Conservation (phyloP, 2,888 invertebrate genomes). For the Sesia bembeciformis region DNA sequence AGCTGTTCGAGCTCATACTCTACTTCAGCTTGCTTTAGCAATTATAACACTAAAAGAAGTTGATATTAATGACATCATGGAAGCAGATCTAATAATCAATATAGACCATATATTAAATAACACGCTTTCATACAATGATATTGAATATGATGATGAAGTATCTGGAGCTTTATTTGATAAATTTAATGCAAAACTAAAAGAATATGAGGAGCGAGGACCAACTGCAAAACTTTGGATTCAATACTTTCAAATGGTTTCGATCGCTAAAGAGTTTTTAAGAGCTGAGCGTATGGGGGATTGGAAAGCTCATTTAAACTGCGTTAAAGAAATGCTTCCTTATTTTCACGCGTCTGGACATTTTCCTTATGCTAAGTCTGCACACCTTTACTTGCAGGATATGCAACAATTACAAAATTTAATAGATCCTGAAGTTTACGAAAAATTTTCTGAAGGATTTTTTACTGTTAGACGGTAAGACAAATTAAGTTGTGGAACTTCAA, state of each 20-base stretch:
- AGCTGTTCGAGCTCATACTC: constrained; percentile 9
- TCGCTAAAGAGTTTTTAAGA: constrained; percentile 32
- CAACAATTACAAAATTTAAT: constrained; percentile 17
- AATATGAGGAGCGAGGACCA: constrained; percentile 26
- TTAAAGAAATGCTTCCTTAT: constrained; percentile 36
- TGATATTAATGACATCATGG: constrained; percentile 17
- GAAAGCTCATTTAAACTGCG: constrained; percentile 29
- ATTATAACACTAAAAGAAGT: constrained; percentile 21
- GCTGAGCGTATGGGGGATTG: constrained; percentile 41
- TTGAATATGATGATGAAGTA: constrained; percentile 25
- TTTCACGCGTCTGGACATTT: constrained; percentile 18
- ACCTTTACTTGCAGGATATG: constrained; percentile 28
- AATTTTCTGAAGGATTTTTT: constrained; percentile 29
- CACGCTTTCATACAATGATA: constrained; percentile 23
- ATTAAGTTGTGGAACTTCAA: constrained; percentile 34
- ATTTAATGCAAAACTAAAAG: constrained; percentile 20
- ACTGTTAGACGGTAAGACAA: constrained; percentile 32
- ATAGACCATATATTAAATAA: constrained; percentile 12
- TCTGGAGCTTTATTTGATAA: constrained; percentile 20
- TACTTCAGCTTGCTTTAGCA: constrained; percentile 25
- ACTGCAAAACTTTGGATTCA: constrained; percentile 31
- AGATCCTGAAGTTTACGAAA: constrained; percentile 22
- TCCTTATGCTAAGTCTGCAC: constrained; percentile 17
- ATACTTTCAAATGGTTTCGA: constrained; percentile 32
- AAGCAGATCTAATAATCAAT: constrained; percentile 7